Evolutionary conservation across 2,888 invertebrate species (phyloP).

Genomic region (Drosophila nr. perissopoda): DNA sequence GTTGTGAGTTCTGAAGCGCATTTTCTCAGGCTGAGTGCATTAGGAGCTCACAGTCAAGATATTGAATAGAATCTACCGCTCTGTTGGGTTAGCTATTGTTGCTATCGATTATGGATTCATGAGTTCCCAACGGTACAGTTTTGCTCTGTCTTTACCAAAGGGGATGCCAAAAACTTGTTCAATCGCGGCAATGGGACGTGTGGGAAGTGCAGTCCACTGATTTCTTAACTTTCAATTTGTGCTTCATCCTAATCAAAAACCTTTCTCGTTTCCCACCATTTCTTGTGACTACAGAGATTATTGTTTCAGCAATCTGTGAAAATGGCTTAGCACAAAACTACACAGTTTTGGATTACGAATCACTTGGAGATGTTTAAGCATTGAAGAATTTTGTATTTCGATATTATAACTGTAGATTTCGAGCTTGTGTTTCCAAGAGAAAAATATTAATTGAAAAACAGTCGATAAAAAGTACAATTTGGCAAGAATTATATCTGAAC

Average conservation of each 20-base stretch:
- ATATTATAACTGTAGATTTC: neutral
- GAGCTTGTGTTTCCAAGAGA: neutral
- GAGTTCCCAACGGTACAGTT: constrained; percentile 40
- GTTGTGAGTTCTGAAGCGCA: constrained; percentile 20
- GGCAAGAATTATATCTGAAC: neutral
- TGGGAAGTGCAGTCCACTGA: constrained; percentile 61
- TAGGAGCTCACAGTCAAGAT: constrained; percentile 32
- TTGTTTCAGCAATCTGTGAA: neutral
- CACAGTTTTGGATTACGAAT: neutral
- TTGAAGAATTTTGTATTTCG: neutral
- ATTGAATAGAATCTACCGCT: constrained; percentile 9
- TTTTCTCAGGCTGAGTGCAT: constrained; percentile 54
- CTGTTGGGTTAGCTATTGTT: constrained; percentile 38
- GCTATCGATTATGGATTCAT: constrained; percentile 68
- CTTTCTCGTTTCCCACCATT: neutral
- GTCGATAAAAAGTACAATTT: neutral
- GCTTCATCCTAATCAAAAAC: constrained; percentile 31
- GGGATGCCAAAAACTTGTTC: constrained; percentile 55
- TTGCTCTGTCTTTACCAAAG: constrained; percentile 22
- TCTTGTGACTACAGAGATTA: neutral
- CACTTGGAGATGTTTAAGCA: neutral
- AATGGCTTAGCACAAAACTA: neutral
- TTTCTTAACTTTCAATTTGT: constrained; percentile 53
- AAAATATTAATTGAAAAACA: neutral
- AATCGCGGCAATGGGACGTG: constrained; percentile 57